Conservation (phyloP, 2,113 vertebrate genomes). For the Glaucomys volans region DNA sequence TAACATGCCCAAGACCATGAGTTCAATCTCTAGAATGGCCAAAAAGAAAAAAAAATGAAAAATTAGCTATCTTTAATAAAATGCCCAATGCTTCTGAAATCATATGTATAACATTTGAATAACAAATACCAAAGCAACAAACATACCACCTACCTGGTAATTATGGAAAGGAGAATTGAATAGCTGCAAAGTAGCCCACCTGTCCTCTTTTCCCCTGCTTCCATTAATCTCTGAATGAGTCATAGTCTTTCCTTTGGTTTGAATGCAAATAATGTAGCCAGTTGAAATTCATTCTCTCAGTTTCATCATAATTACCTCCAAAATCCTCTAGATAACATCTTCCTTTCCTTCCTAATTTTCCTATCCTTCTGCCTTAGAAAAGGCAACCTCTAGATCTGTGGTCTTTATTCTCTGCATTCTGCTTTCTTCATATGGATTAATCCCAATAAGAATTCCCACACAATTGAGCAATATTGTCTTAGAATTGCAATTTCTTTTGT, state of each 20-base stretch:
- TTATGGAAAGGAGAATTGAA: not conserved
- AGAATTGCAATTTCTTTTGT: not conserved
- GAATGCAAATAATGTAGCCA: not conserved
- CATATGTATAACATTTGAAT: not conserved
- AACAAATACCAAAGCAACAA: not conserved
- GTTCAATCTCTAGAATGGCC: too few species aligned
- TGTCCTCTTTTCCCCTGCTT: not conserved
- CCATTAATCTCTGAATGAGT: not conserved
- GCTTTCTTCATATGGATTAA: not conserved
- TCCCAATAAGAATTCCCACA: not conserved
- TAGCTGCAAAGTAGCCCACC: not conserved
- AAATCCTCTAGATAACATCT: not conserved
- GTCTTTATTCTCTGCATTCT: not conserved
- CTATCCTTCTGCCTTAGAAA: not conserved
- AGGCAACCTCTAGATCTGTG: not conserved
- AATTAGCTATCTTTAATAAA: not conserved
- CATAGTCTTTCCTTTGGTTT: not conserved
- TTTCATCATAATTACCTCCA: not conserved
- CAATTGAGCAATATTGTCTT: not conserved
- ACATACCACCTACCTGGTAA: not conserved
- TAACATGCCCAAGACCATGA: too few species aligned
- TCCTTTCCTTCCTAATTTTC: not conserved
- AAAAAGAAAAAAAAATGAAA: too few species aligned
- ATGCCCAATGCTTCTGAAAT: not conserved
- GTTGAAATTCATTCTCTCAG: not conserved